Conservation (phyloP, 1,140 invertebrate species). For the Mylabris phalerata region DNA sequence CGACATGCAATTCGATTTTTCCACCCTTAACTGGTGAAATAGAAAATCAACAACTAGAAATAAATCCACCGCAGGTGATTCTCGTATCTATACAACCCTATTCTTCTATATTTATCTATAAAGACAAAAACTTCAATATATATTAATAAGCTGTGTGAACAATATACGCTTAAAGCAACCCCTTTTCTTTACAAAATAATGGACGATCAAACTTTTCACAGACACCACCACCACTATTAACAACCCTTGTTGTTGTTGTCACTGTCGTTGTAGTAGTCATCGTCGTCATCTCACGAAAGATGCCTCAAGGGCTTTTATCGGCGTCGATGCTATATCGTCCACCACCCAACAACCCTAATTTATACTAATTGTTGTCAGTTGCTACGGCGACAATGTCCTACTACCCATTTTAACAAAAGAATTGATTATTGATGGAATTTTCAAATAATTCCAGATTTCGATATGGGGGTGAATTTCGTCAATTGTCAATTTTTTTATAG, state of each 20-base stretch:
- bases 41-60: slow-evolving; percentile 3
- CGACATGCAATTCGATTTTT: slow-evolving; percentile 4
- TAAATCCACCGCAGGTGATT: background rate
- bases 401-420: slow-evolving; percentile 26
- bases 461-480: no score
- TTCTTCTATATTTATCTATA: slow-evolving; percentile 8
- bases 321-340: background rate
- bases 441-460: no score
- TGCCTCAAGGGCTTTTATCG: no score
- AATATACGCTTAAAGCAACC: no score
- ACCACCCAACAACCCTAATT: slow-evolving; percentile 23
- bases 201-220: slow-evolving; percentile 21
- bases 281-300: no score
- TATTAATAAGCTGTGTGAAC: no score
- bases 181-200: slow-evolving; percentile 2
- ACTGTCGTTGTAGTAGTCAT: no score
- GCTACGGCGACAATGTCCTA: slow-evolving; percentile 25
- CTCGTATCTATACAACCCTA: background rate
- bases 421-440: slow-evolving; percentile 25
- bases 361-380: slow-evolving; percentile 32
- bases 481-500: background rate
- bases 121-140: slow-evolving; percentile 18
- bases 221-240: background rate
- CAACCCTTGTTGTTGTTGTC: no score
- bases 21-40: background rate